A percentile compares a stretch with the other conserved stretches of the same genome.
Conservation (phyloP, 1,140 invertebrate genomes). For the Musca vetustissima region DNA sequence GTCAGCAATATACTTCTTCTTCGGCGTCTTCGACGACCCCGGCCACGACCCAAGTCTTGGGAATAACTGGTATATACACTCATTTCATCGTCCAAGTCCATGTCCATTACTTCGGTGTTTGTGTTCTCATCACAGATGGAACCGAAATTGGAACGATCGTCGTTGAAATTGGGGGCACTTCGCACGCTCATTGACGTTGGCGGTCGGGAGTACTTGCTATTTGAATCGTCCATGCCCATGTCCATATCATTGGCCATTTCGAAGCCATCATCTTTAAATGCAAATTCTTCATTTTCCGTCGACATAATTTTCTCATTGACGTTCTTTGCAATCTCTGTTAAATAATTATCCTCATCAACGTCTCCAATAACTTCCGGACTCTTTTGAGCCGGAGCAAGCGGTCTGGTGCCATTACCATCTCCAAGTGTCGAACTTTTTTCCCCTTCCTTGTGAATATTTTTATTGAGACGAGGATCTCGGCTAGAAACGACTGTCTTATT, state of each 20-base stretch:
- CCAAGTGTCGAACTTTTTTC: constrained; percentile 14
- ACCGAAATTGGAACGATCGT: constrained; percentile 47
- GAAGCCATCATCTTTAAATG: constrained; percentile 49
- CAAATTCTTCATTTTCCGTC: constrained; percentile 47
- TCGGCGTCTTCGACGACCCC: constrained; percentile 35
- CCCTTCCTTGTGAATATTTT: constrained; percentile 48
- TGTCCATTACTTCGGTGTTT: constrained; percentile 53
- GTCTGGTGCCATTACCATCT: neutral
- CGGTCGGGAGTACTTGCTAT: constrained; percentile 38
- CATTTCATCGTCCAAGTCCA: constrained; percentile 53
- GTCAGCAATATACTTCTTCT: constrained; percentile 44
- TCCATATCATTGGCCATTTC: constrained; percentile 35
- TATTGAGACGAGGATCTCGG: constrained; percentile 50
- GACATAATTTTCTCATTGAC: constrained; percentile 55
- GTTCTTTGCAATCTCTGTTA: constrained; percentile 53
- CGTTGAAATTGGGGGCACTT: constrained; percentile 50
- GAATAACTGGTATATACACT: constrained; percentile 54
- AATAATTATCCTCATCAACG: constrained; percentile 50
- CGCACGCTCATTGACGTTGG: constrained; percentile 52
- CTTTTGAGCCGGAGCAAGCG: neutral
- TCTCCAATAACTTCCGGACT: constrained; percentile 32
- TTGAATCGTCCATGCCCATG: constrained; percentile 28
- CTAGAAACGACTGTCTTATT: constrained; percentile 35
- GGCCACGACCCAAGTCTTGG: constrained; percentile 41
- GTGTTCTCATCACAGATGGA: constrained; percentile 48